Evolutionary conservation across 2,888 invertebrate species (phyloP).

Genomic region (Blastobasis lacticolella): DNA sequence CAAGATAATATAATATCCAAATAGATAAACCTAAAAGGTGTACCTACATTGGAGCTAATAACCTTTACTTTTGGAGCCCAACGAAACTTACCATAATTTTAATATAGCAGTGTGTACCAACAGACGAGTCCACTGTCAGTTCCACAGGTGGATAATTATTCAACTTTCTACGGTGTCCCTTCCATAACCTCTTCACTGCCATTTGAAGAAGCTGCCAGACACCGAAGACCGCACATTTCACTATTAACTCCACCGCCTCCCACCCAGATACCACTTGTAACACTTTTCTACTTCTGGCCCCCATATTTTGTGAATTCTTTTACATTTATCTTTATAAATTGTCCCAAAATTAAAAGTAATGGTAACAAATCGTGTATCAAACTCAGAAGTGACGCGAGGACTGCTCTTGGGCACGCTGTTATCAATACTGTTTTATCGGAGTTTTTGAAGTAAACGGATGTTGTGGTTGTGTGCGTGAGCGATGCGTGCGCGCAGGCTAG

Average conservation of each 20-base stretch:
- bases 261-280: conserved; percentile 52
- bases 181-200: conserved; percentile 51
- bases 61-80: too few relatives aligned
- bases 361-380: too few relatives aligned
- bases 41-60: too few relatives aligned
- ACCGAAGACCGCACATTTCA: conserved; percentile 49
- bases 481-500: too few relatives aligned
- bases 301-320: conserved; percentile 27
- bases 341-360: too few relatives aligned
- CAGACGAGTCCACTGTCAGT: conserved; percentile 53
- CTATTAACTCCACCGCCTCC: conserved; percentile 49
- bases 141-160: conserved; percentile 41
- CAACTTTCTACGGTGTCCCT: conserved; percentile 49
- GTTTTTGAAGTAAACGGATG: conserved; percentile 32
- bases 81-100: conserved; percentile 52
- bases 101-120: conserved; percentile 62
- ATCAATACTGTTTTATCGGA: conserved; percentile 35
- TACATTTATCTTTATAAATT: background rate
- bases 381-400: background rate
- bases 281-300: conserved; percentile 38
- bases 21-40: too few relatives aligned
- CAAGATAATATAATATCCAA: too few relatives aligned
- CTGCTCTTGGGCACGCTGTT: conserved; percentile 35
- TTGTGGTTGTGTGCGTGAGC: background rate
- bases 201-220: conserved; percentile 54